Percentiles rank a stretch among this genome's conserved stretches.
These are phyloP conservation scores for Cotesia chilonis DNA, from an alignment of 1,140 invertebrate species.

Conservation along the genomic window DNA sequence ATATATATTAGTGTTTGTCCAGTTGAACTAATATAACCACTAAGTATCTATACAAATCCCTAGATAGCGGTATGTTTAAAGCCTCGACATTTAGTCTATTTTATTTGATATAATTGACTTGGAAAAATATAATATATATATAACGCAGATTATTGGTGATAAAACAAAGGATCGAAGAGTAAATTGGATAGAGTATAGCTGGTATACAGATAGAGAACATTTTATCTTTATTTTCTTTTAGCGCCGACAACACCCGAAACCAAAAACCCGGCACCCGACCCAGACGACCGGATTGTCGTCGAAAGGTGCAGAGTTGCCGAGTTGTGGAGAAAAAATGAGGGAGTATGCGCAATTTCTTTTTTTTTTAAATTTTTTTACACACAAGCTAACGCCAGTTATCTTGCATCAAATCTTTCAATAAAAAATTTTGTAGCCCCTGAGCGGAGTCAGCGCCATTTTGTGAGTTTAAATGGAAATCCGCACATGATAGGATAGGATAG, in stretches of 20 bases:
- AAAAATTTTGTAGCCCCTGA: conserved; percentile 65
- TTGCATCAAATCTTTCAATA: conserved; percentile 65
- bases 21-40: conserved; percentile 54
- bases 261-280: no score
- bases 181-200: conserved; percentile 31
- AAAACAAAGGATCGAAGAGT: conserved; percentile 31
- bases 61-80: not conserved
- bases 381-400: conserved; percentile 49
- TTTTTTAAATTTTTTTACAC: conserved; percentile 26
- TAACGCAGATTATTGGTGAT: not conserved
- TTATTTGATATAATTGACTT: no score
- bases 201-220: conserved; percentile 60
- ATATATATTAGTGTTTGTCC: conserved; percentile 54
- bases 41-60: conserved; percentile 4
- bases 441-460: conserved; percentile 65
- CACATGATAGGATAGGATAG: conserved; percentile 28
- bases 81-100: no score
- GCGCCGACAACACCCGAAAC: no score
- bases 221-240: conserved; percentile 54
- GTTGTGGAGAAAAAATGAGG: conserved; percentile 22
- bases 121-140: conserved; percentile 3
- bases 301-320: conserved; percentile 16
- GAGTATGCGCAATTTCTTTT: conserved; percentile 25
- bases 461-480: conserved; percentile 67
- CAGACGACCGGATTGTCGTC: conserved; percentile 52